Evolutionary conservation across 2,888 invertebrate species (phyloP), one percentile per base, ranked within the genome.

Genomic region (Zeuzera pyrina): DNA sequence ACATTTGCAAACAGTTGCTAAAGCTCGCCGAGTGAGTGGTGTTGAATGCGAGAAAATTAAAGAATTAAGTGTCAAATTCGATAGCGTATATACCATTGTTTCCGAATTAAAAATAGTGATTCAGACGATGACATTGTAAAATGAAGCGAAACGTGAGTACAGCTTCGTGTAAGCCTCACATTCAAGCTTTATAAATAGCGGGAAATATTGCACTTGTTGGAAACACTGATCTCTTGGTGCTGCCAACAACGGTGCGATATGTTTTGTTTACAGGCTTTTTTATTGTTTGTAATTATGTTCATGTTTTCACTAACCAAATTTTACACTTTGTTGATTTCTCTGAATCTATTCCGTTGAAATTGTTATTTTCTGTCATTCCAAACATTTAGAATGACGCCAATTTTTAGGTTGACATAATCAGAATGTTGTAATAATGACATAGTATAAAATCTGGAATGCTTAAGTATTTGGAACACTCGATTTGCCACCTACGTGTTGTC

Each of bases 111-210:
- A 25, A 25, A 24, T 26, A 19, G 22, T 30, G 36, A 34, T 12
- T 34, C 34, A 31, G 28, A 28, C 23, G 42, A 52, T 49, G 62
- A 56, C 50, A 52, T 46, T 46, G 56, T 57, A 59, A 56, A 52
- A 81, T 83, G 81, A 83, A 83, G 64, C 69, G 81, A 60, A 83
- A 83, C 52, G 81, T 83, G 58, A 81, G 81, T 83, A 77, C 51
- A 47, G 28, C 15, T 12, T 11, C 12, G 25, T 25, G 25, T 25
- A 12, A 4, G 10, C 12, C 12, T n/a, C n/a, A n/a, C n/a, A 25
- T 8, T 25, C 3, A 12, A 12, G 8, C 11, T 12, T 12, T 25
- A 28, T 15, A 15, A 14, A 28, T n/a, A 24, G 28, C 15, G 14
- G 14, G 15, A 28, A 28, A 8, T 15, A 19, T n/a, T 15, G 45